phyloP scores from a whole-genome alignment of 2,113 vertebrate species.

The Sturnus vulgaris region DNA sequence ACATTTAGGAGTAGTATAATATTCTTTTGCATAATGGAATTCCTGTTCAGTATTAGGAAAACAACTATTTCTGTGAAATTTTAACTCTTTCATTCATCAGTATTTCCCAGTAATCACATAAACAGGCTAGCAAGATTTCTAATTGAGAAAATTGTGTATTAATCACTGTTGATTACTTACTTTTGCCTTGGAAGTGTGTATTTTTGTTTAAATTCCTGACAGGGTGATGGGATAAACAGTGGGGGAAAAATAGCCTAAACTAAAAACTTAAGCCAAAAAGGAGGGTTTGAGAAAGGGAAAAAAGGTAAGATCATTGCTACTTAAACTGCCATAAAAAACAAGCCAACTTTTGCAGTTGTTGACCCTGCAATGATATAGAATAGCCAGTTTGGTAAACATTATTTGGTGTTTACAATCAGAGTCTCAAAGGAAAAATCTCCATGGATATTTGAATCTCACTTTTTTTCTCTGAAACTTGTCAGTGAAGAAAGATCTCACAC shows the following conservation, averaged over 20 bases:
- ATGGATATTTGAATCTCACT: not conserved
- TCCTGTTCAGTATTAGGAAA: not conserved
- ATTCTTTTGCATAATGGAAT: not conserved
- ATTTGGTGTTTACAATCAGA: not conserved
- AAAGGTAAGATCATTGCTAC: not conserved
- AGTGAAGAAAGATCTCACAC: not conserved
- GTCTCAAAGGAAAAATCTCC: not conserved
- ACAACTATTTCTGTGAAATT: not conserved
- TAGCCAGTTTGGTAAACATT: not conserved
- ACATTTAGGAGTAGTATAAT: not conserved
- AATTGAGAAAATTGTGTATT: not conserved
- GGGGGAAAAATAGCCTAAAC: not conserved
- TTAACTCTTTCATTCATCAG: not conserved
- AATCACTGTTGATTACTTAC: not conserved
- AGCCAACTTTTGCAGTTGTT: not conserved
- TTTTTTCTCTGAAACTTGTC: not conserved
- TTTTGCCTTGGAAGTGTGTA: too few relatives aligned
- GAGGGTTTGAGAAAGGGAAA: accelerated
- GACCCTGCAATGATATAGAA: not conserved
- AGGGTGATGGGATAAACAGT: not conserved
- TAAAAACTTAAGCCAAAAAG: not conserved
- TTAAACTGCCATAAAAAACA: not conserved
- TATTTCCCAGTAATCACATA: not conserved
- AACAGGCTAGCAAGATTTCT: not conserved
- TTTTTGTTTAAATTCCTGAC: not conserved